Conservation (phyloP, 2,888 invertebrate species). For the Ophraella communa region DNA sequence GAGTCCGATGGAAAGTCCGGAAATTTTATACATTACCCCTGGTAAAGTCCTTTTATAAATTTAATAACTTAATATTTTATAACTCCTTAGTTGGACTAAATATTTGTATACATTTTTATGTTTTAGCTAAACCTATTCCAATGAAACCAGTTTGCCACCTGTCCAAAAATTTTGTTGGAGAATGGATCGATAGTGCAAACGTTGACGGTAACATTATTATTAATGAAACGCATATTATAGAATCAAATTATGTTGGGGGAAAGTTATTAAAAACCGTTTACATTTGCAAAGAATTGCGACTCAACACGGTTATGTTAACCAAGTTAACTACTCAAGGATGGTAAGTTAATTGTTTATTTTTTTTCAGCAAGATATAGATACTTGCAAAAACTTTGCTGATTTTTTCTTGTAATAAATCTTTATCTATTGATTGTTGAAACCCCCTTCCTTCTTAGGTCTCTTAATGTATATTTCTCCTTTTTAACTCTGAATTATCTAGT, state of each 20-base stretch:
- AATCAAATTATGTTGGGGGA: constrained; percentile 92
- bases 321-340: constrained; percentile 94
- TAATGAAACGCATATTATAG: constrained; percentile 95
- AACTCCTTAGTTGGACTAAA: no score
- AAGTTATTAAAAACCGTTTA: constrained; percentile 88
- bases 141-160: constrained; percentile 90
- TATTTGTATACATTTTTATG: no score
- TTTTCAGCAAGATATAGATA: neutral
- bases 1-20: constrained; percentile 92
- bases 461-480: no score
- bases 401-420: no score
- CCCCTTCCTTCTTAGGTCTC: no score
- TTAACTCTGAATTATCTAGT: no score
- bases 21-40: constrained; percentile 83
- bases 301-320: constrained; percentile 93
- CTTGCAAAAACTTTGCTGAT: no score
- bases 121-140: constrained; percentile 76
- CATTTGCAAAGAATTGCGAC: constrained; percentile 91
- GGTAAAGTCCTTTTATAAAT: constrained; percentile 63
- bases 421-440: no score
- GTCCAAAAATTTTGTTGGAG: constrained; percentile 91
- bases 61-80: neutral
- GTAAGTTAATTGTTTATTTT: constrained; percentile 58
- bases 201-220: constrained; percentile 93
- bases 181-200: constrained; percentile 97